A percentile compares a stretch with the other conserved stretches of the same genome.
Evolutionary conservation across 2,797 vertebrate species (phyloP).

Genomic region (Erithacus rubecula): DNA sequence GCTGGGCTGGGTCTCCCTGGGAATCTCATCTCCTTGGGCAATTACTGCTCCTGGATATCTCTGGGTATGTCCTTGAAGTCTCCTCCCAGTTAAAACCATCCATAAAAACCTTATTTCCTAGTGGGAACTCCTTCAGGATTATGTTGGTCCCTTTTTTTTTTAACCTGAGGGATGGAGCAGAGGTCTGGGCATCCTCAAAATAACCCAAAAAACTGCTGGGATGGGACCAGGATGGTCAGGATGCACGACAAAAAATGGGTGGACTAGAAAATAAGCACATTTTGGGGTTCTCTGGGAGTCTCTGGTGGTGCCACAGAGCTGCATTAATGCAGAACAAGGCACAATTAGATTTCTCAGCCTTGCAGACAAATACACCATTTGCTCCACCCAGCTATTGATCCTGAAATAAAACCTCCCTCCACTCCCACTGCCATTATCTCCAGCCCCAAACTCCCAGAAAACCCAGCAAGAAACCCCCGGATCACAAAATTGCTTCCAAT

Average conservation of each 20-base stretch:
- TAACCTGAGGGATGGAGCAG: neutral
- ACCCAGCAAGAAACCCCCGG: conserved; percentile 17
- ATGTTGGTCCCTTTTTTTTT: neutral
- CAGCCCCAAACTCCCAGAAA: conserved; percentile 10
- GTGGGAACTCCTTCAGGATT: neutral
- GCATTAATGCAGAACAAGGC: conserved; percentile 13
- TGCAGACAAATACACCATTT: neutral
- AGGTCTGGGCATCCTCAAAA: neutral
- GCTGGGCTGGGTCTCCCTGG: neutral
- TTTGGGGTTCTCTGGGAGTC: neutral
- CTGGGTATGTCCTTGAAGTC: neutral
- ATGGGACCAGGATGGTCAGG: neutral
- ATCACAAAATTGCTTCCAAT: neutral
- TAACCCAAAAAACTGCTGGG: neutral
- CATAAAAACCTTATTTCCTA: neutral
- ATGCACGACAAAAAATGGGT: fast-evolving
- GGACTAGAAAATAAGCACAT: neutral
- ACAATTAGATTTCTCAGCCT: conserved; percentile 22
- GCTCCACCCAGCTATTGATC: conserved; percentile 54
- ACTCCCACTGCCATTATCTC: conserved; percentile 38
- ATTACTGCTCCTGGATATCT: neutral
- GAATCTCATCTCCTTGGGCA: neutral
- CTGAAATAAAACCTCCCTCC: neutral
- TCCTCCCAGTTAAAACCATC: neutral
- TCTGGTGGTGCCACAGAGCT: neutral